Evolutionary conservation across 1,140 invertebrate genomes (phyloP).

Genomic region (Anastatus disparis): DNA sequence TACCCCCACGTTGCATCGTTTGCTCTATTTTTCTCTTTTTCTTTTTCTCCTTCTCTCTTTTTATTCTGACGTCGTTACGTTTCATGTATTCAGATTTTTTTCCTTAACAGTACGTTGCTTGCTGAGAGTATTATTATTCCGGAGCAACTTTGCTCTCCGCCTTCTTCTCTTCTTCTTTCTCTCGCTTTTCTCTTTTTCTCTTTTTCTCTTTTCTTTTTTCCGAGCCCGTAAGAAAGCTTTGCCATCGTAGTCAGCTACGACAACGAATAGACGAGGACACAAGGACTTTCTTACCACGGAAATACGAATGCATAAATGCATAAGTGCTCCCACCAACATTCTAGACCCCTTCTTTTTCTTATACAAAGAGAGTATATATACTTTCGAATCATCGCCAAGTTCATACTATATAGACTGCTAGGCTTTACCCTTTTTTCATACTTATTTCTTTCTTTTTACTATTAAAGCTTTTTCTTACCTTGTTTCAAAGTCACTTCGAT

Average conservation of each 20-base stretch:
- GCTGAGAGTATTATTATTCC: constrained; percentile 68
- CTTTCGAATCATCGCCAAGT: constrained; percentile 5
- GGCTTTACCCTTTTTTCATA: constrained; percentile 41
- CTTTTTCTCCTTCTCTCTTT: no score
- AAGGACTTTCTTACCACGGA: constrained; percentile 57
- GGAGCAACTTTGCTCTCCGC: constrained; percentile 62
- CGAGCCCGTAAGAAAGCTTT: constrained; percentile 31
- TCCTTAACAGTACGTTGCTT: constrained; percentile 49
- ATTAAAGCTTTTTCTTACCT: constrained; percentile 38
- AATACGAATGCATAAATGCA: constrained; percentile 70
- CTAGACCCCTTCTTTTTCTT: constrained; percentile 22
- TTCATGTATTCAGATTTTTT: constrained; percentile 69
- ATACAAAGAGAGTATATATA: constrained; percentile 7
- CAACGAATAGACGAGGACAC: constrained; percentile 34
- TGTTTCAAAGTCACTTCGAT: no score
- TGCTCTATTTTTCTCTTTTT: constrained; percentile 19
- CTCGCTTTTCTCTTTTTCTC: not conserved
- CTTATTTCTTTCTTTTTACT: constrained; percentile 3
- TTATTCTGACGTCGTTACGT: constrained; percentile 60
- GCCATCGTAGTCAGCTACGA: constrained; percentile 44
- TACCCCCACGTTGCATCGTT: constrained; percentile 46
- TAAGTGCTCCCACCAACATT: constrained; percentile 59
- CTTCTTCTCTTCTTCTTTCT: constrained; percentile 10
- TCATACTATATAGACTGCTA: constrained; percentile 43
- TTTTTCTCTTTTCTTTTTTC: not conserved